Evolutionary conservation across 2,113 vertebrate genomes (phyloP).

Genomic region (Pogonocichla stellata): DNA sequence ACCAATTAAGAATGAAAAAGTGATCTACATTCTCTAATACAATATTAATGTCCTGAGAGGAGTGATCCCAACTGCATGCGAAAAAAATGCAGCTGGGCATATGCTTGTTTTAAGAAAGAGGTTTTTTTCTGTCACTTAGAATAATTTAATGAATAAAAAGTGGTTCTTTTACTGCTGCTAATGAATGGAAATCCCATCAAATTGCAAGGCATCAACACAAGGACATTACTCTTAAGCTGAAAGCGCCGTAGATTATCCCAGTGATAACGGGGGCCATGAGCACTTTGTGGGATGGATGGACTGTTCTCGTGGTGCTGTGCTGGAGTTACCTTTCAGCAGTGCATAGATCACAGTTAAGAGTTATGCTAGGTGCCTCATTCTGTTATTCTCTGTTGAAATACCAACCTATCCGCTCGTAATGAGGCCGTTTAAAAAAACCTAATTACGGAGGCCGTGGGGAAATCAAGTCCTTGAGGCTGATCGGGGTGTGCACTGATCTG

Average conservation of each 20-base stretch:
- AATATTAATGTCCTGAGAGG: constrained; percentile 89
- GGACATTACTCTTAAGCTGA: constrained; percentile 1
- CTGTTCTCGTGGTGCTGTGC: not conserved
- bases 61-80: constrained; percentile 81
- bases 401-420: not conserved
- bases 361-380: not conserved
- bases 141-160: constrained; percentile 68
- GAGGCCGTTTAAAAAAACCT: not conserved
- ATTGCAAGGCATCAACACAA: constrained; percentile 34
- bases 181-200: constrained; percentile 46
- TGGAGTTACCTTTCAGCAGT: not conserved
- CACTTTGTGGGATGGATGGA: constrained; percentile 25
- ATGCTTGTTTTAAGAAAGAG: constrained; percentile 35
- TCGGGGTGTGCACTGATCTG: not conserved
- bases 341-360: constrained; percentile 4
- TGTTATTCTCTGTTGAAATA: constrained; percentile 7
- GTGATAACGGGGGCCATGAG: constrained; percentile 9
- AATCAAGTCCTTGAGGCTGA: not conserved
- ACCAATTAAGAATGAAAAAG: constrained; percentile 91
- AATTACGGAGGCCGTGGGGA: not conserved
- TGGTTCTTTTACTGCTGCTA: constrained; percentile 49
- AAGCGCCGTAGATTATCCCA: not conserved
- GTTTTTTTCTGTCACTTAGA: constrained; percentile 40
- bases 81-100: constrained; percentile 67
- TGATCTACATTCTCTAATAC: constrained; percentile 81